These are phyloP conservation scores for Actinernus sp. DNA, from an alignment of 92 coral and sea anemone species.

Conservation along the genomic window DNA sequence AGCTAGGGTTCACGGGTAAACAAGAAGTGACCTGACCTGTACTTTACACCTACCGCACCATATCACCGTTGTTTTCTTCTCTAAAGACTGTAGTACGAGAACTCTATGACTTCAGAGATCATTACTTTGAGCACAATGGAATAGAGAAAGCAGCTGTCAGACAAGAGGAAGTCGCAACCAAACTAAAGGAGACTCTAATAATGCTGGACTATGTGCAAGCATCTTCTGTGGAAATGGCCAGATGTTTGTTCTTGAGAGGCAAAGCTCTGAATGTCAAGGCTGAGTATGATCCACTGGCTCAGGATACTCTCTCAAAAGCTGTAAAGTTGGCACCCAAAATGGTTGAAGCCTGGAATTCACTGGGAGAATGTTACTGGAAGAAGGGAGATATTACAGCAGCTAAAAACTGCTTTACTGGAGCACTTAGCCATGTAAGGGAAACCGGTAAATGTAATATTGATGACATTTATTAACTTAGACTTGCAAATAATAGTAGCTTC, in stretches of 20 bases:
- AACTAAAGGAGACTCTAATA: conserved; percentile 72
- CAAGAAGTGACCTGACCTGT: too few species aligned
- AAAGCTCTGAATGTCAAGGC: conserved; percentile 91
- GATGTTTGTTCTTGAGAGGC: conserved; percentile 87
- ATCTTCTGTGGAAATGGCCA: conserved; percentile 79
- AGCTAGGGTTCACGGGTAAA: too few species aligned
- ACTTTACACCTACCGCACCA: too few species aligned
- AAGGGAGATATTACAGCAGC: conserved; percentile 94
- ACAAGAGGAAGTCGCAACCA: conserved; percentile 66
- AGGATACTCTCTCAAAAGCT: conserved; percentile 92
- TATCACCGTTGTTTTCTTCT: too few species aligned
- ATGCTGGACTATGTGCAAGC: conserved; percentile 84
- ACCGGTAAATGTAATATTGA: too few species aligned
- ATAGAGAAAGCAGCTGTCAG: conserved; percentile 85
- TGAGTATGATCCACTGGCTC: conserved; percentile 82
- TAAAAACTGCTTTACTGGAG: conserved; percentile 94
- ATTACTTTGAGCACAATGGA: conserved; percentile 91
- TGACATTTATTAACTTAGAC: too few species aligned
- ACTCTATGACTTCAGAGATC: conserved; percentile 90
- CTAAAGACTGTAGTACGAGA: conserved; percentile 86
- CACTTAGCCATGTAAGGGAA: conserved; percentile 93
- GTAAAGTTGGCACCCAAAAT: conserved; percentile 93
- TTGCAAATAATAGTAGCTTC: too few species aligned
- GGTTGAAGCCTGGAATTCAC: conserved; percentile 96
- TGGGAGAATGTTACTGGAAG: conserved; percentile 99